These are phyloP conservation scores for Ashinkailepas kermadecensis DNA, from an alignment of 2,888 invertebrate genomes.

Conservation along the genomic window DNA sequence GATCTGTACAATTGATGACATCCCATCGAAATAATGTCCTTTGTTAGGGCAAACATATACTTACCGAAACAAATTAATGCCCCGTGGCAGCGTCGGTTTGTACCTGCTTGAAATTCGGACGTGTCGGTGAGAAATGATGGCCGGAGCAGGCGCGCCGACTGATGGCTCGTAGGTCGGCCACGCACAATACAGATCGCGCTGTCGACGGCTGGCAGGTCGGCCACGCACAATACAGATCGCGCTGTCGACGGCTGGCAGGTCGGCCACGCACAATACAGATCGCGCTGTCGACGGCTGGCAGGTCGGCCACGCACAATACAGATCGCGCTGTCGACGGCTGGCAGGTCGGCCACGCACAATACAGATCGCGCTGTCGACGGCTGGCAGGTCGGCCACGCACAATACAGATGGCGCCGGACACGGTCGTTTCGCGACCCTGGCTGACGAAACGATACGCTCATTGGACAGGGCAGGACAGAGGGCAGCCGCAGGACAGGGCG, in stretches of 20 bases:
- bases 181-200: neutral
- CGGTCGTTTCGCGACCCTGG: no score
- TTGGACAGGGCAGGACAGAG: no score
- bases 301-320: no score
- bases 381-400: no score
- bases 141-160: neutral
- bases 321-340: no score
- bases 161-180: neutral
- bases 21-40: constrained; percentile 14
- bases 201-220: neutral
- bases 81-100: neutral
- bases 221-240: neutral
- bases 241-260: neutral
- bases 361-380: no score
- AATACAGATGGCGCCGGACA: no score
- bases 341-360: no score
- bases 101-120: constrained; percentile 2
- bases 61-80: constrained; percentile 17
- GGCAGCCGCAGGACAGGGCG: no score
- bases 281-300: no score
- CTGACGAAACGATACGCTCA: no score
- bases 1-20: constrained; percentile 1
- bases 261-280: neutral
- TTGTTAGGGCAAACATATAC: constrained; percentile 19
- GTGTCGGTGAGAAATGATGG: neutral